Evolutionary conservation across 2,113 vertebrate genomes (phyloP).

Genomic region (Ranitomeya imitator): DNA sequence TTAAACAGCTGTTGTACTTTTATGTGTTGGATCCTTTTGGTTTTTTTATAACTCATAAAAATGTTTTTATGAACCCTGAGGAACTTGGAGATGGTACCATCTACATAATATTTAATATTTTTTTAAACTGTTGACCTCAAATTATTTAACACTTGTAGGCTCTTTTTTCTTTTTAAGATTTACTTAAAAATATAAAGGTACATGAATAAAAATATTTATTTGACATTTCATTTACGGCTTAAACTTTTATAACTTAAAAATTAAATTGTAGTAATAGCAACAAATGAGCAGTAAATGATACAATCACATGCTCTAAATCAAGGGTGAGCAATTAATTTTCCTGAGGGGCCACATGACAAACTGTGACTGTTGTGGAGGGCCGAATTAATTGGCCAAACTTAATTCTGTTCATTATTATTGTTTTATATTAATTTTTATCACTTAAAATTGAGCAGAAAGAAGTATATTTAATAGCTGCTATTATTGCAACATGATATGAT

Average conservation of each 20-base stretch:
- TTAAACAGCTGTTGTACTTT: slow-evolving; percentile 48
- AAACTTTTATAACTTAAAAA: not conserved
- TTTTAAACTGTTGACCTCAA: slow-evolving; percentile 29
- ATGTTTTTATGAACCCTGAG: slow-evolving; percentile 54
- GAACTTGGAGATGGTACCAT: slow-evolving; percentile 43
- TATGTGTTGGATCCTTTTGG: slow-evolving; percentile 40
- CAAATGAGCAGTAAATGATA: too few relatives aligned
- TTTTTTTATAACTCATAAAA: slow-evolving; percentile 51
- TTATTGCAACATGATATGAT: too few relatives aligned
- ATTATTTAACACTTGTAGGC: slow-evolving; percentile 10
- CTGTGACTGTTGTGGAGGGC: too few relatives aligned
- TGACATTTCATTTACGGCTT: not conserved
- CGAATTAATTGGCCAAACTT: too few relatives aligned
- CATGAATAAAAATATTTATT: not conserved
- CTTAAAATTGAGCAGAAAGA: too few relatives aligned
- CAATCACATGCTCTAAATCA: too few relatives aligned
- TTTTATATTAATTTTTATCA: too few relatives aligned
- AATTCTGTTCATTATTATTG: too few relatives aligned
- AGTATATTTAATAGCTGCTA: too few relatives aligned
- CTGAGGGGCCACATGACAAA: too few relatives aligned
- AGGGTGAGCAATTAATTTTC: too few relatives aligned
- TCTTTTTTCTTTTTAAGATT: not conserved
- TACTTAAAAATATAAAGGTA: not conserved
- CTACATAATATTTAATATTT: slow-evolving; percentile 30
- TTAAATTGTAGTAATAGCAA: too few relatives aligned